A percentile compares a stretch with the other conserved stretches of the same genome.
These are phyloP conservation scores for Plebejus melissa DNA, from an alignment of 2,888 invertebrate genomes.

Conservation along the genomic window DNA sequence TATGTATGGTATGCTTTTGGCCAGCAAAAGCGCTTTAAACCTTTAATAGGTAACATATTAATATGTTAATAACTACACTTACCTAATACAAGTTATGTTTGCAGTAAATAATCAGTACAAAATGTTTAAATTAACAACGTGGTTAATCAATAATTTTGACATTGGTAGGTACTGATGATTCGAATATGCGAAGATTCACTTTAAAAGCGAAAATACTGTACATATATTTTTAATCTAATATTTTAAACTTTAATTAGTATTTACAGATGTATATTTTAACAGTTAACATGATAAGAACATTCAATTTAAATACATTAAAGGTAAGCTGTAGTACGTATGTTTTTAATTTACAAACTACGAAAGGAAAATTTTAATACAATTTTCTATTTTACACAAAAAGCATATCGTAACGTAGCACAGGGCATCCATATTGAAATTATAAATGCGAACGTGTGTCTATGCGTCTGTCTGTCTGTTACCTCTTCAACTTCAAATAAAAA, in stretches of 20 bases:
- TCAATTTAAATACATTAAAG: too few species aligned
- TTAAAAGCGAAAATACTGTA: neutral
- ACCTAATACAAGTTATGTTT: neutral
- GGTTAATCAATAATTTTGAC: neutral
- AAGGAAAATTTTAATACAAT: too few species aligned
- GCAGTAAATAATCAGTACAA: neutral
- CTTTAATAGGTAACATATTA: neutral
- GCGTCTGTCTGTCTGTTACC: too few species aligned
- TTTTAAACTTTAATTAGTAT: neutral
- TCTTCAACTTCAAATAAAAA: too few species aligned
- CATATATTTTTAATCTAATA: neutral
- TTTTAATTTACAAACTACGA: too few species aligned
- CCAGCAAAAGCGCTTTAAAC: conserved; percentile 1
- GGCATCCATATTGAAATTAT: too few species aligned
- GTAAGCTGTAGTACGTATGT: too few species aligned
- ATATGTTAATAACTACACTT: neutral
- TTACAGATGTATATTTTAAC: neutral
- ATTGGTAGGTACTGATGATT: neutral
- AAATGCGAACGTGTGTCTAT: too few species aligned
- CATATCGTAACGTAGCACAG: too few species aligned
- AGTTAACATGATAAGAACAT: neutral
- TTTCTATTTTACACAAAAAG: too few species aligned
- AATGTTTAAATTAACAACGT: too few species aligned
- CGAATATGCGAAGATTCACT: neutral
- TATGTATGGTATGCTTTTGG: neutral